Base-by-base conservation (phyloP, 1,140 invertebrate genomes). In the Aphis craccivora region DNA sequence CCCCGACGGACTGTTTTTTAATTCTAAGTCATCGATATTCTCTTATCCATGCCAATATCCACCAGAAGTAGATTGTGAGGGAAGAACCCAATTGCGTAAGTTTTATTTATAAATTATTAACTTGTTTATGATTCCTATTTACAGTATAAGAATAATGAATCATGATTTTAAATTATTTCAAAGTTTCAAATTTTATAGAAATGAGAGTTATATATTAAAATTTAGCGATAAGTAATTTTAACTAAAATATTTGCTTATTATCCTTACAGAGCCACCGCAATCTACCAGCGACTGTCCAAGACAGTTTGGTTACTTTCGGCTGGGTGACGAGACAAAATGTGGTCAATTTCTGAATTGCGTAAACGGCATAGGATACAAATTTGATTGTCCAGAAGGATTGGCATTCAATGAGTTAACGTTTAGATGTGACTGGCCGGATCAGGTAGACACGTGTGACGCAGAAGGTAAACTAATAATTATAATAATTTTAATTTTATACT, bases 391-490 rank as follows among this genome's bases (percentile, higher is more conserved):
- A 0, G 97, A 98, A 95, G 98, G 98, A 37, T 95, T 99, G 30
- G 98, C 98, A 14, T 99, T 98, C 95, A 98, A 97, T 95, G 95
- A 97, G 18, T 96, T 97, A 87, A 97, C 95, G 6, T 97, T 98
- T 94, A 96, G 97, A 60, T 98, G 98, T 95, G 97, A 98, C 94
- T 99, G 98, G 98, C 97, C 97, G 2, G 98, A 98, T 95, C 96
- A 97, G 94, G 97, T 97, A 6, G 94, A 96, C 2, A 96, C 97
- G 90, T 98, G 97, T 94, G 97, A 98, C 95, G 97, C 97, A 88
- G 97, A 98, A 96, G 96, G 97, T 97, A 95, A 94, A 94, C 91
- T 18, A 40, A 40, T 40, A 40, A 40, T 40, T 40, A 40, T 40
- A 40, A 40, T 40, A 40, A 40, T 40, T 40, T 40, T 40, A 40